Conservation (phyloP, 2,113 vertebrate species). For the Callipepla squamata region DNA sequence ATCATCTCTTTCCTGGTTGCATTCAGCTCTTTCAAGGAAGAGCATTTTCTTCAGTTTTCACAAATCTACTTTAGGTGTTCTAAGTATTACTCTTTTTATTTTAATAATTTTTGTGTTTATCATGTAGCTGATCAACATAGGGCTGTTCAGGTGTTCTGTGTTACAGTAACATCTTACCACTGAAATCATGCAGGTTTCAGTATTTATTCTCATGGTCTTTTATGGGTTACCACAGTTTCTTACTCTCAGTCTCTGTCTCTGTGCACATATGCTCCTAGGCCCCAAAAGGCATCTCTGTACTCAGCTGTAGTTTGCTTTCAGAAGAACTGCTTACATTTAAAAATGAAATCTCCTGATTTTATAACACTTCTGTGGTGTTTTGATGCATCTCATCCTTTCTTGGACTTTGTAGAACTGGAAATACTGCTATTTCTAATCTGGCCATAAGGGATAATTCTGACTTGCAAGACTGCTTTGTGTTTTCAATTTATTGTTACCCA, state of each 20-base stretch:
- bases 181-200: background rate
- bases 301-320: background rate
- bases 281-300: background rate
- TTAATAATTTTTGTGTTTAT: background rate
- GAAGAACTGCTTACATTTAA: background rate
- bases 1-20: background rate
- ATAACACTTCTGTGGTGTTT: background rate
- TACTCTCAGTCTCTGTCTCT: background rate
- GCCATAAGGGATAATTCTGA: background rate
- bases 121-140: background rate
- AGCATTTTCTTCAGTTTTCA: background rate
- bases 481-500: background rate
- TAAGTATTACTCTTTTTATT: background rate
- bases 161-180: background rate
- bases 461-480: background rate
- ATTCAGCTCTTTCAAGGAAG: background rate
- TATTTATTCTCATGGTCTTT: background rate
- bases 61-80: background rate
- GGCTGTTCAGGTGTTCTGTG: background rate
- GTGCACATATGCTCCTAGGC: background rate
- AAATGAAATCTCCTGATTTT: background rate
- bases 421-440: background rate
- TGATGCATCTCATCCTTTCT: background rate
- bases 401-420: background rate
- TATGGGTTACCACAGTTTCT: background rate